Conservation (phyloP, 2,888 invertebrate genomes). For the Limenitis camilla region DNA sequence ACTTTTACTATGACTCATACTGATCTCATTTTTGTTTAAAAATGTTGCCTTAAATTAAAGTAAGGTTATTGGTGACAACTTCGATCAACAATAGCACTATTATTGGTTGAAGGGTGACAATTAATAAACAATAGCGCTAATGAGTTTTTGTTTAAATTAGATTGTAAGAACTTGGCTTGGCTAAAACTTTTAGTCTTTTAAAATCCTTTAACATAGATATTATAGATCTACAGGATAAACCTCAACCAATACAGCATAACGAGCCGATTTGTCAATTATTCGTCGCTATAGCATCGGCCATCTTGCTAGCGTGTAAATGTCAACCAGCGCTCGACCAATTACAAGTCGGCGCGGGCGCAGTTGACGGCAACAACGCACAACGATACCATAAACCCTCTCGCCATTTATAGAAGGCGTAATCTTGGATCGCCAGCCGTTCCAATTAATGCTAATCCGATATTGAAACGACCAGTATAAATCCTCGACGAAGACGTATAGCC, state of each 20-base stretch:
- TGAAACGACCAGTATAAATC: slow-evolving; percentile 26
- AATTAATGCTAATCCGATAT: slow-evolving; percentile 68
- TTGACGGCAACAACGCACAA: slow-evolving; percentile 62
- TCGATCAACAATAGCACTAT: too few species aligned
- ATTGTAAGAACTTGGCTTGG: too few species aligned
- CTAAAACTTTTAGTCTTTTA: too few species aligned
- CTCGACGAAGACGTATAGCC: slow-evolving; percentile 21
- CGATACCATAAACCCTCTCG: slow-evolving; percentile 68
- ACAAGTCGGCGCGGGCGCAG: slow-evolving; percentile 64
- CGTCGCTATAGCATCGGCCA: slow-evolving; percentile 61
- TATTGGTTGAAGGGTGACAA: too few species aligned
- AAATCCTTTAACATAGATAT: not conserved
- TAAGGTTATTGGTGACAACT: too few species aligned
- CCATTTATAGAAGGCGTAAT: slow-evolving; percentile 69
- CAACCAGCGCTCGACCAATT: slow-evolving; percentile 69
- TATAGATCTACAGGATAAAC: not conserved
- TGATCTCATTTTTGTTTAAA: too few species aligned
- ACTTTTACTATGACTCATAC: too few species aligned
- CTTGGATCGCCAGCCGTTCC: slow-evolving; percentile 58
- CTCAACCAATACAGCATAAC: not conserved
- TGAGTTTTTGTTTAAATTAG: too few species aligned
- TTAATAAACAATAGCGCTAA: too few species aligned
- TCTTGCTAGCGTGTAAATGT: slow-evolving; percentile 69
- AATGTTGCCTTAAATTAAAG: too few species aligned
- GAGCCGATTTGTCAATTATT: slow-evolving; percentile 63